A percentile compares a stretch with the other conserved stretches of the same genome.
Evolutionary conservation across 1,140 invertebrate genomes (phyloP).

Genomic region (Aphaenogaster rudis): DNA sequence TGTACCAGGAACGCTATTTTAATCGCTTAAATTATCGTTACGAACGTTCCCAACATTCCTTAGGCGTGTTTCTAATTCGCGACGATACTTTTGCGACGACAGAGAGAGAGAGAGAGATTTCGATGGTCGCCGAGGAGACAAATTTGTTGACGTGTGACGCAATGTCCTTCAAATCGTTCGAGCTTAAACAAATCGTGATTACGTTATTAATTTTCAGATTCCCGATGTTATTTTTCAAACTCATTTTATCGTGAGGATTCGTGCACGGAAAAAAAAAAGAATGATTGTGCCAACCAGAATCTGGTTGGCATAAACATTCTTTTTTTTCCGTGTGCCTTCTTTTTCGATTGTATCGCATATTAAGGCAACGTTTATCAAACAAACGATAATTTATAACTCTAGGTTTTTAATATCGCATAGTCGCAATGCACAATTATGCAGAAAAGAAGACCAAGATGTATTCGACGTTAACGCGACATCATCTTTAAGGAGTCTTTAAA

Average conservation of each 20-base stretch:
- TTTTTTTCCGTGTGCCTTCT: too few relatives aligned
- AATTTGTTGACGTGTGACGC: neutral
- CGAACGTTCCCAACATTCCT: neutral
- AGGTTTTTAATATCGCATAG: neutral
- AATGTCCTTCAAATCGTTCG: neutral
- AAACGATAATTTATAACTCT: neutral
- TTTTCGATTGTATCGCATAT: neutral
- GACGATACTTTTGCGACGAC: neutral
- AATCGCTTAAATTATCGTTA: constrained; percentile 44
- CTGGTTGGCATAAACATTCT: too few relatives aligned
- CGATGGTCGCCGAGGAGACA: neutral
- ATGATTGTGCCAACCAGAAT: too few relatives aligned
- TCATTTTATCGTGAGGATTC: neutral
- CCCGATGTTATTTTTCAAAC: neutral
- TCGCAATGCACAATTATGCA: neutral
- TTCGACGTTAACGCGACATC: neutral
- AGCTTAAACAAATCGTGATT: neutral
- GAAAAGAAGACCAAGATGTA: too few relatives aligned
- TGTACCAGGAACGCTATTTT: constrained; percentile 42
- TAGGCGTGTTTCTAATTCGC: neutral
- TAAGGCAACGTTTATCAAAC: neutral
- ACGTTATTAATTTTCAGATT: neutral
- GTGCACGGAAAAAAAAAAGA: too few relatives aligned
- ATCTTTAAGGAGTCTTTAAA: constrained; percentile 29
- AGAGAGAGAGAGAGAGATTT: too few relatives aligned